Conservation (phyloP, 2,113 vertebrate genomes). For the Pogonocichla stellata region DNA sequence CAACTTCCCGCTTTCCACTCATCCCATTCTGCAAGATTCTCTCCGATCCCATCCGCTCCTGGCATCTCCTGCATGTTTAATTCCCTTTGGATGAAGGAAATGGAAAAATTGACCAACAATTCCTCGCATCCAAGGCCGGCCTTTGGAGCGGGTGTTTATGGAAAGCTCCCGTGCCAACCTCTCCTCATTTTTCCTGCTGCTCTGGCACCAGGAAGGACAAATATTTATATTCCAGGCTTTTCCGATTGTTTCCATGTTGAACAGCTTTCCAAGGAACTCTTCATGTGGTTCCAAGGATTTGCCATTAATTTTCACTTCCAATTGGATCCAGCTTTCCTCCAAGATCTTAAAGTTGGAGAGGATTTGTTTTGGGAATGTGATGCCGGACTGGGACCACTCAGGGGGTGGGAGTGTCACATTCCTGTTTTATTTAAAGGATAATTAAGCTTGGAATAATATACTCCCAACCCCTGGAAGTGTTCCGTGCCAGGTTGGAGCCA, state of each 20-base stretch:
- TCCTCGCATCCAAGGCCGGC: conserved; percentile 72
- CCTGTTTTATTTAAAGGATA: conserved; percentile 9
- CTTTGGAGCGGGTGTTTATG: conserved; percentile 77
- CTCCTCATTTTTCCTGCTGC: conserved; percentile 72
- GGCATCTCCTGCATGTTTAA: conserved; percentile 68
- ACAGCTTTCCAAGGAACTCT: conserved; percentile 67
- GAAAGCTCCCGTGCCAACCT: conserved; percentile 75
- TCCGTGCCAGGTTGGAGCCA: neutral
- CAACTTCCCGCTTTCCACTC: neutral
- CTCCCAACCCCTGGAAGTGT: neutral
- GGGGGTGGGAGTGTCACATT: neutral
- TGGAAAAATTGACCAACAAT: conserved; percentile 75
- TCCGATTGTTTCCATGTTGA: conserved; percentile 68
- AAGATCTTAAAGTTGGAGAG: conserved; percentile 23
- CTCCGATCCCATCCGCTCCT: conserved; percentile 32
- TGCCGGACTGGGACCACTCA: neutral
- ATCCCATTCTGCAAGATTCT: conserved; percentile 22
- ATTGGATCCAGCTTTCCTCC: conserved; percentile 65
- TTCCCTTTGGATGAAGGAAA: conserved; percentile 75
- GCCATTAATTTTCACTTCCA: conserved; percentile 74
- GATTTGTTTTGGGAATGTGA: conserved; percentile 10
- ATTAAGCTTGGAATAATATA: neutral
- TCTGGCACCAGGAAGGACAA: conserved; percentile 74
- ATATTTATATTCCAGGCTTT: conserved; percentile 80
- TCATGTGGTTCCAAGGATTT: conserved; percentile 73